These are phyloP conservation scores for Ophioderma brevispina DNA, from an alignment of 35 echinoderm and acorn worm species.

Conservation along the genomic window DNA sequence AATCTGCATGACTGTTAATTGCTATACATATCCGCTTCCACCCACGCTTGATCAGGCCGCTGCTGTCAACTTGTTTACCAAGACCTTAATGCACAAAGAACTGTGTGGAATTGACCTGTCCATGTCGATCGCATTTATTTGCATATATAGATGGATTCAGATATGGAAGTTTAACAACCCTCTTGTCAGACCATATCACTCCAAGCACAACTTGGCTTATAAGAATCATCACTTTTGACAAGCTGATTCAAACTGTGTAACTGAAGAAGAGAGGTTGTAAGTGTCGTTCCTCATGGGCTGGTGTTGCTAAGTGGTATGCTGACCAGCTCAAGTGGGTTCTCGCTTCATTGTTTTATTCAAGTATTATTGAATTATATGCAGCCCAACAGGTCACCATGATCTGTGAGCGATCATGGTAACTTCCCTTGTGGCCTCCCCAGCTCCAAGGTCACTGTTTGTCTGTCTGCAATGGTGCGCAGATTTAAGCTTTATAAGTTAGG, in stretches of 20 bases:
- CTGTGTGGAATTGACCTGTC: constrained; percentile 30
- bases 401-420: too few relatives aligned
- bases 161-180: neutral
- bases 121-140: too few relatives aligned
- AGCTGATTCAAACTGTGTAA: constrained; percentile 16
- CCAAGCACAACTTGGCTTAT: neutral
- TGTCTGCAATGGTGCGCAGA: too few relatives aligned
- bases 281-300: constrained; percentile 49
- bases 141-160: neutral
- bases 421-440: too few relatives aligned
- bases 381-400: too few relatives aligned
- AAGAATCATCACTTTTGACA: neutral
- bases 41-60: neutral
- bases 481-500: too few relatives aligned
- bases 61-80: neutral
- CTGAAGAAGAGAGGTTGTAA: constrained; percentile 13
- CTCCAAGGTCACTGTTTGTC: too few relatives aligned
- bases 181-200: constrained; percentile 35
- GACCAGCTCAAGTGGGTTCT: constrained; percentile 6
- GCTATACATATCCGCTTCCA: neutral
- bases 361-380: constrained; percentile 43
- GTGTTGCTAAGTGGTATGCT: constrained; percentile 37
- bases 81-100: constrained; percentile 35
- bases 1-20: neutral
- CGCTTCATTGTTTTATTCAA: neutral